Percentiles rank a stretch among this genome's conserved stretches.
Evolutionary conservation across 2,888 invertebrate species (phyloP).

Genomic region (Volucella inanis): DNA sequence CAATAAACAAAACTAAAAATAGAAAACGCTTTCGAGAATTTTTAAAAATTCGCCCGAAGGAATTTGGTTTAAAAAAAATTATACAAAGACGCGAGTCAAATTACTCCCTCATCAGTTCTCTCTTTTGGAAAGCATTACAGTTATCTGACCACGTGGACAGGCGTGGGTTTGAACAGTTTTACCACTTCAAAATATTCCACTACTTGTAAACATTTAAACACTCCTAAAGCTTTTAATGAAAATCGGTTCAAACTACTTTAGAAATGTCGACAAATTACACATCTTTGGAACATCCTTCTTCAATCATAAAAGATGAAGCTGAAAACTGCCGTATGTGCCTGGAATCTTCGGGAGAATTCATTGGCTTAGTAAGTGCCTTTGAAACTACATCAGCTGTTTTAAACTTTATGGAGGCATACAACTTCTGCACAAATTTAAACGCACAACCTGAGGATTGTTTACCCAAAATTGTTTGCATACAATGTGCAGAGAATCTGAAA

Average conservation of each 20-base stretch:
- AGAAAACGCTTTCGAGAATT: too few species aligned
- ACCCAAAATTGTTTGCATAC: conserved; percentile 74
- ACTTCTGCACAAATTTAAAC: conserved; percentile 72
- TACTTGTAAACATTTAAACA: neutral
- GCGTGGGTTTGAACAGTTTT: too few species aligned
- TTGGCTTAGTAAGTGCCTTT: conserved; percentile 69
- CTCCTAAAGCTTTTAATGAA: conserved; percentile 5
- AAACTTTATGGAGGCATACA: conserved; percentile 69
- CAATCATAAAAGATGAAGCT: conserved; percentile 21
- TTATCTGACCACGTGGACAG: too few species aligned
- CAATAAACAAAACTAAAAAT: too few species aligned
- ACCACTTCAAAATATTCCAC: too few species aligned
- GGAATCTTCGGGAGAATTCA: conserved; percentile 62
- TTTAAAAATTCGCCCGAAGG: too few species aligned
- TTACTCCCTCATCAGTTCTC: too few species aligned
- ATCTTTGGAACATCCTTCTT: neutral
- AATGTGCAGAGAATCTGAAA: conserved; percentile 64
- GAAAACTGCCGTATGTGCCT: conserved; percentile 75
- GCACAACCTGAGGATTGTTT: conserved; percentile 66
- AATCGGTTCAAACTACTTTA: neutral
- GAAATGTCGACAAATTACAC: conserved; percentile 5
- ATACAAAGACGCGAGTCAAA: too few species aligned
- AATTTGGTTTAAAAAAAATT: too few species aligned
- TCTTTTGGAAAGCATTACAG: too few species aligned
- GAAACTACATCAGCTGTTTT: conserved; percentile 7